These are phyloP conservation scores for Sinocyclocheilus maitianheensis DNA, from an alignment of 2,113 vertebrate genomes.

Conservation along the genomic window DNA sequence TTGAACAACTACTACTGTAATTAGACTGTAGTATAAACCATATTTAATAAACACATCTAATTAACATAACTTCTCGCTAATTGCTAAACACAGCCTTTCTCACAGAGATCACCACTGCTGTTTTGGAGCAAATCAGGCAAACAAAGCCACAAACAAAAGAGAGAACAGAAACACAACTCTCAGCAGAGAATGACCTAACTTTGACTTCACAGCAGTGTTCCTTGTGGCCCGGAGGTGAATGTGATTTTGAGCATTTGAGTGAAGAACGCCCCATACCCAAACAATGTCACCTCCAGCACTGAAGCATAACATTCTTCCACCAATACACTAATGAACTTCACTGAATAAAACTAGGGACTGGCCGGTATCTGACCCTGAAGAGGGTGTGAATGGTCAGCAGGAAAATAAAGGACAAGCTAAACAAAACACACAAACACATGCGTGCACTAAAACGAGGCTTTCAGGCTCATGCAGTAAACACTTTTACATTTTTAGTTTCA, in stretches of 20 bases:
- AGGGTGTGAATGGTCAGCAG: conserved; percentile 74
- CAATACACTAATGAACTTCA: conserved; percentile 73
- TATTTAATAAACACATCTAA: conserved; percentile 25
- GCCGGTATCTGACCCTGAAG: conserved; percentile 72
- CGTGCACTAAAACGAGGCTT: conserved; percentile 11
- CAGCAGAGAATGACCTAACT: conserved; percentile 40
- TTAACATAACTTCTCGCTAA: conserved; percentile 1
- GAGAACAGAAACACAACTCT: conserved; percentile 11
- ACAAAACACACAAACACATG: conserved; percentile 68
- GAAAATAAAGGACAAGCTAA: conserved; percentile 72
- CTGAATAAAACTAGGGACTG: conserved; percentile 59
- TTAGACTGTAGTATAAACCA: neutral
- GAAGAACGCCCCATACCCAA: conserved; percentile 43
- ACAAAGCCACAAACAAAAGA: conserved; percentile 39
- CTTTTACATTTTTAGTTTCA: neutral
- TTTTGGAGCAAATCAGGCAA: conserved; percentile 33
- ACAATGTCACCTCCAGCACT: conserved; percentile 48
- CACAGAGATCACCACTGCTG: conserved; percentile 20
- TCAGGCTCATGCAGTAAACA: neutral
- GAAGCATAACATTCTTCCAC: conserved; percentile 51
- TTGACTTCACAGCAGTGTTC: conserved; percentile 55
- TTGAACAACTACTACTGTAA: conserved; percentile 1
- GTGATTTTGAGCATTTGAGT: conserved; percentile 49
- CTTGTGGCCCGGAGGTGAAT: conserved; percentile 35
- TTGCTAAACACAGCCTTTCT: conserved; percentile 32